Evolutionary conservation across 2,888 invertebrate genomes (phyloP), one percentile per base, ranked within the genome.

Genomic region (Epicampocera succincta): DNA sequence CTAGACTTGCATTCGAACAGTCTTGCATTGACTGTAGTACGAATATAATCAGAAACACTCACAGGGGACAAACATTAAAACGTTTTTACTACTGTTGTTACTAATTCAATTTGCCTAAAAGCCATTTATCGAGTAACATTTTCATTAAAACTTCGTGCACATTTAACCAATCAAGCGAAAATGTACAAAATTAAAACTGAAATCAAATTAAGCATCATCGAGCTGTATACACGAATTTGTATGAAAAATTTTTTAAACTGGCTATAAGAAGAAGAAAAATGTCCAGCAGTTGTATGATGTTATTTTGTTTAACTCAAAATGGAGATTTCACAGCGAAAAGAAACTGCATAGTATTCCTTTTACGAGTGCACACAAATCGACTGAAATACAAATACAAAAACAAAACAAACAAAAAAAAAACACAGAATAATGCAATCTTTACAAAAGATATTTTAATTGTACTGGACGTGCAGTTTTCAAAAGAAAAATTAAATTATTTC

Each of bases 91-190:
- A 61, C 82, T 75, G 78, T 75, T 82, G 82, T 75, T 78, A 82
- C 82, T 82, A 82, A 82, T 82, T 82, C 78, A 78, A 82, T 82
- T 82, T 82, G 78, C 71, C 82, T 82, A 82, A 82, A 82, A 82
- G 82, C 82, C 82, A 82, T 82, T 82, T 82, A 78, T 78, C 74
- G 82, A 69, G 82, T 74, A 82, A 82, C 78, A 82, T 82, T 82
- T 82, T 82, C 82, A 82, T 82, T 82, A 75, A 74, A 82, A 82
- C 82, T 78, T 82, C 82, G 82, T 82, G 66, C 78, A 82, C 82
- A 78, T 82, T 82, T 82, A 78, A 82, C 82, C 82, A 82, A 82
- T 82, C 78, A 82, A 78, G 82, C 82, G 78, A 82, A 82, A 82
- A 82, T 82, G 82, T 82, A 56, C 82, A 74, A 78, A 82, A 82